Evolutionary conservation across 1,140 invertebrate genomes (phyloP).

Genomic region (Muscidifurax raptorellus): DNA sequence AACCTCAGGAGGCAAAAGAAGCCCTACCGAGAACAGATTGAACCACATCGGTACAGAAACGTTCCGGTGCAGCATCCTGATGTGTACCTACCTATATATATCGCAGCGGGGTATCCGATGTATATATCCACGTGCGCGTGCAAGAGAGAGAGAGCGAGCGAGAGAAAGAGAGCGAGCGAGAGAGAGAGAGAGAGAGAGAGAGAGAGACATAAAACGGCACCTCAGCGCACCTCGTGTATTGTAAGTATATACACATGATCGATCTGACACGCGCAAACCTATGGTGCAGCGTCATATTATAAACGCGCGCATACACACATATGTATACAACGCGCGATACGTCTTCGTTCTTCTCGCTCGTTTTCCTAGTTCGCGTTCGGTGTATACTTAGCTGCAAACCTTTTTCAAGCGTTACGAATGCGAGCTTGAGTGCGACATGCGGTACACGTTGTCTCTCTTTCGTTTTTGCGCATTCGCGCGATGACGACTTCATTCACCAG

Average conservation of each 20-base stretch:
- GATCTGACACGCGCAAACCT: slow-evolving; percentile 67
- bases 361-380: slow-evolving; percentile 44
- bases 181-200: neutral
- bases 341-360: slow-evolving; percentile 32
- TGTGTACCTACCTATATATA: neutral
- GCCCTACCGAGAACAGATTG: neutral
- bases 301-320: slow-evolving; percentile 52
- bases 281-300: slow-evolving; percentile 68
- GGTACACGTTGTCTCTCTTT: neutral
- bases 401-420: neutral
- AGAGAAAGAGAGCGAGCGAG: too few relatives aligned
- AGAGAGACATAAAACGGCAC: slow-evolving; percentile 13
- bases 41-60: neutral
- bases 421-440: neutral
- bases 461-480: slow-evolving; percentile 12
- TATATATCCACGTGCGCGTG: neutral
- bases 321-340: slow-evolving; percentile 42
- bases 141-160: neutral
- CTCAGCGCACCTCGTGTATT: slow-evolving; percentile 52
- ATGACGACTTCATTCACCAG: slow-evolving; percentile 32
- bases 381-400: slow-evolving; percentile 37
- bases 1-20: neutral
- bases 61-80: neutral
- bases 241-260: slow-evolving; percentile 64
- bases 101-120: slow-evolving; percentile 22